Conservation (phyloP, 92 coral and sea anemone species). For the Siderastrea radians region DNA sequence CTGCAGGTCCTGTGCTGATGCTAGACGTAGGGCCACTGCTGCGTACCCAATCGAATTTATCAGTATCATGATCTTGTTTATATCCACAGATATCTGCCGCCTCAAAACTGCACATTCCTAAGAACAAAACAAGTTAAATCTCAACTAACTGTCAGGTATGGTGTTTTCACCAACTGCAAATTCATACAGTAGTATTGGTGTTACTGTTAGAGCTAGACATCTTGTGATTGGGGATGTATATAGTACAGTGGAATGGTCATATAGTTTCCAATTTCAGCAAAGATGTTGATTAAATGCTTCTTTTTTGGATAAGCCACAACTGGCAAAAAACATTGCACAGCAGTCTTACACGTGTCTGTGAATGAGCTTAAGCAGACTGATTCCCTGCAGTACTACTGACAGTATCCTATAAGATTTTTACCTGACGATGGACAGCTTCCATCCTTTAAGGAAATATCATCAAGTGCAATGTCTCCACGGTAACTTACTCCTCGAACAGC, state of each 20-base stretch:
- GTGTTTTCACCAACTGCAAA: not conserved
- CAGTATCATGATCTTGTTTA: constrained; percentile 58
- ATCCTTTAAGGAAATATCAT: constrained; percentile 88
- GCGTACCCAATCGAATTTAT: constrained; percentile 81
- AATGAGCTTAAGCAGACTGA: not conserved
- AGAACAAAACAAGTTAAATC: not conserved
- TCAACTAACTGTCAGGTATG: too few relatives aligned
- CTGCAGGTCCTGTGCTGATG: constrained; percentile 82
- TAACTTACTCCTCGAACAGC: constrained; percentile 86
- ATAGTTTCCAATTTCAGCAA: too few relatives aligned
- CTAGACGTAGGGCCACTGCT: constrained; percentile 77
- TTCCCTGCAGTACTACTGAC: not conserved
- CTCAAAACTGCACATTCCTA: constrained; percentile 95
- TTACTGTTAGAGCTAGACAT: too few relatives aligned
- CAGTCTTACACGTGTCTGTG: too few relatives aligned
- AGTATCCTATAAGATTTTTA: constrained; percentile 8
- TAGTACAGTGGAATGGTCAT: too few relatives aligned
- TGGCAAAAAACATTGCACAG: too few relatives aligned
- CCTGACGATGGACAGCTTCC: constrained; percentile 97
- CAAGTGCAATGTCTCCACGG: constrained; percentile 95
- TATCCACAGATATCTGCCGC: constrained; percentile 81
- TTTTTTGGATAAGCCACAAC: too few relatives aligned
- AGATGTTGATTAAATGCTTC: too few relatives aligned
- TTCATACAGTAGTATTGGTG: too few relatives aligned
- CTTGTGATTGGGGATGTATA: too few relatives aligned